These are phyloP conservation scores for Cromileptes altivelis DNA, from an alignment of 2,113 vertebrate species.

Conservation along the genomic window DNA sequence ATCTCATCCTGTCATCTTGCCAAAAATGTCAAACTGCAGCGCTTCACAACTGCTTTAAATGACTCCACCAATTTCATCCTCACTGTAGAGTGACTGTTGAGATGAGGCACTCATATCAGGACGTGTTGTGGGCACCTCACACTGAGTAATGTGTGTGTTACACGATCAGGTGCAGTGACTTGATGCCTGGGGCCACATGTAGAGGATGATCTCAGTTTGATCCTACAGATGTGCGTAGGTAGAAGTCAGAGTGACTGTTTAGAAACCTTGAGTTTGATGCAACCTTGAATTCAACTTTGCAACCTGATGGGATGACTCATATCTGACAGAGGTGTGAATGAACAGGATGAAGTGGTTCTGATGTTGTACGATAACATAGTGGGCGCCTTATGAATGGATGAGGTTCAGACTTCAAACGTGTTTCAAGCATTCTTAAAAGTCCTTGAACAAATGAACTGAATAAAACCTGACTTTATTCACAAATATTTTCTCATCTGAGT, in stretches of 20 bases:
- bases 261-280: not conserved
- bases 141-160: conserved; percentile 11
- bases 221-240: not conserved
- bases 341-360: not conserved
- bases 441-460: not conserved
- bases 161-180: conserved; percentile 7
- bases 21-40: conserved; percentile 36
- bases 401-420: not conserved
- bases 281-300: not conserved
- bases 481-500: not conserved
- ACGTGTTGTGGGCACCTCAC: not conserved
- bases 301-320: not conserved
- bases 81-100: conserved; percentile 29
- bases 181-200: conserved; percentile 8
- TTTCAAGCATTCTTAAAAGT: not conserved
- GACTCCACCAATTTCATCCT: conserved; percentile 52
- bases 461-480: not conserved
- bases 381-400: too few relatives aligned
- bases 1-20: conserved; percentile 5
- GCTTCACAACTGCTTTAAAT: not conserved
- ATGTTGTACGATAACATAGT: not conserved
- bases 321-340: not conserved
- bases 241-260: not conserved
- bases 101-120: conserved; percentile 1
- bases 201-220: not conserved